Percentiles rank a stretch among this genome's conserved stretches.
These are phyloP conservation scores for Odontomyia ornata DNA, from an alignment of 2,888 invertebrate species.

Conservation along the genomic window DNA sequence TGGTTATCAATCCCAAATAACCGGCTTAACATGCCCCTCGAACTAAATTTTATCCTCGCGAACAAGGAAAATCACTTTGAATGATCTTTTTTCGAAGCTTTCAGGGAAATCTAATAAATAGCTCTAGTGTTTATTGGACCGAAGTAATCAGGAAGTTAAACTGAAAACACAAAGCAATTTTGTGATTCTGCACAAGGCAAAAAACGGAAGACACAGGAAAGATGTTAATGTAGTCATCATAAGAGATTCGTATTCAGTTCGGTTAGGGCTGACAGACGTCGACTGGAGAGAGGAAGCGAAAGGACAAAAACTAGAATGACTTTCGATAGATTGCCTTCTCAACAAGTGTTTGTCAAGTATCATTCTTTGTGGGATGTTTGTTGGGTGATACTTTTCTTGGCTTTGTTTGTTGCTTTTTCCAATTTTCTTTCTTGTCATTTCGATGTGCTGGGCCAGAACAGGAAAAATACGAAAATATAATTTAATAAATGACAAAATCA, in stretches of 20 bases:
- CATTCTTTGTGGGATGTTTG: conserved; percentile 3
- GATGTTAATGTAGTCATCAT: conserved; percentile 11
- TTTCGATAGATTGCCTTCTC: conserved; percentile 20
- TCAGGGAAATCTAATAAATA: conserved; percentile 31
- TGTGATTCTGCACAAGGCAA: neutral
- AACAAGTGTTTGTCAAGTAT: conserved; percentile 39
- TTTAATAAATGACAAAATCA: neutral
- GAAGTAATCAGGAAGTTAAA: conserved; percentile 31
- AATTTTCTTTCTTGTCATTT: neutral
- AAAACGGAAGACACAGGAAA: neutral
- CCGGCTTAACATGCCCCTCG: no score
- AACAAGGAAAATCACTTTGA: neutral
- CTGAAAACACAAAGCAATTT: conserved; percentile 29
- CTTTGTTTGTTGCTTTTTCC: neutral
- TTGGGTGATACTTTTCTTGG: neutral
- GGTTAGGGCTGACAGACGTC: neutral
- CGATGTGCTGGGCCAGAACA: neutral
- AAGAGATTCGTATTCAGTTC: neutral
- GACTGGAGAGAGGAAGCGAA: neutral
- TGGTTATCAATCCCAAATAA: no score
- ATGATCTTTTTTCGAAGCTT: conserved; percentile 12
- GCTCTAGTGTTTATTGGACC: conserved; percentile 18
- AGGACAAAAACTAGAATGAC: neutral
- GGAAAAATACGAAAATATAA: neutral
- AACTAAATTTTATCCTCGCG: neutral